These are phyloP conservation scores for Euleptes europaea DNA, from an alignment of 2,113 vertebrate genomes.

Conservation along the genomic window DNA sequence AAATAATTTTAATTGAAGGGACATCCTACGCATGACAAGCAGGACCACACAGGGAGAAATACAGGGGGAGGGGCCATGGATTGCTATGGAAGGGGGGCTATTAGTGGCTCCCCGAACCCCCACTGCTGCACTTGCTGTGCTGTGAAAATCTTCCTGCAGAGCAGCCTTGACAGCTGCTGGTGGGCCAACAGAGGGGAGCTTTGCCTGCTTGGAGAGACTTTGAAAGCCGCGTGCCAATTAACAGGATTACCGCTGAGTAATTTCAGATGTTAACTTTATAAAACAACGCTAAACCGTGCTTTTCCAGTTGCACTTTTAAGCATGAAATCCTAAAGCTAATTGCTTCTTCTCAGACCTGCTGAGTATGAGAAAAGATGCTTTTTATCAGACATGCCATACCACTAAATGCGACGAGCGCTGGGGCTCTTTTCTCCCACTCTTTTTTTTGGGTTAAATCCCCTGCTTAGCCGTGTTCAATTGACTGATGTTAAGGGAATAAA, in stretches of 20 bases:
- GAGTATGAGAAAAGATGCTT: constrained; percentile 47
- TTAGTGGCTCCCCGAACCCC: not conserved
- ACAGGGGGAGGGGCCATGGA: not conserved
- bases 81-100: not conserved
- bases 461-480: constrained; percentile 38
- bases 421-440: not conserved
- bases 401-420: constrained; percentile 54
- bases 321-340: constrained; percentile 60
- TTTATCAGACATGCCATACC: constrained; percentile 41
- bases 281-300: constrained; percentile 38
- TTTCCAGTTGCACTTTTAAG: constrained; percentile 54
- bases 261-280: constrained; percentile 39
- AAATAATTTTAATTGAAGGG: not conserved
- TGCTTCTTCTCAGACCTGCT: constrained; percentile 42
- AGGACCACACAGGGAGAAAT: too few relatives aligned
- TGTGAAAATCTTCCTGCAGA: not conserved
- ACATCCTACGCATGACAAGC: not conserved
- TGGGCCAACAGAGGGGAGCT: not conserved
- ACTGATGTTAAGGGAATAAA: constrained; percentile 36
- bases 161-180: not conserved
- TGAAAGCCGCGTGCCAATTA: constrained; percentile 12
- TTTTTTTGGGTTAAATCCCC: not conserved
- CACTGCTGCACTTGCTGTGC: not conserved
- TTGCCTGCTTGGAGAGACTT: not conserved
- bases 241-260: constrained; percentile 50